A percentile compares a stretch with the other conserved stretches of the same genome.
Evolutionary conservation across 1,140 invertebrate species (phyloP).

Genomic region (Teleogryllus occipitalis): DNA sequence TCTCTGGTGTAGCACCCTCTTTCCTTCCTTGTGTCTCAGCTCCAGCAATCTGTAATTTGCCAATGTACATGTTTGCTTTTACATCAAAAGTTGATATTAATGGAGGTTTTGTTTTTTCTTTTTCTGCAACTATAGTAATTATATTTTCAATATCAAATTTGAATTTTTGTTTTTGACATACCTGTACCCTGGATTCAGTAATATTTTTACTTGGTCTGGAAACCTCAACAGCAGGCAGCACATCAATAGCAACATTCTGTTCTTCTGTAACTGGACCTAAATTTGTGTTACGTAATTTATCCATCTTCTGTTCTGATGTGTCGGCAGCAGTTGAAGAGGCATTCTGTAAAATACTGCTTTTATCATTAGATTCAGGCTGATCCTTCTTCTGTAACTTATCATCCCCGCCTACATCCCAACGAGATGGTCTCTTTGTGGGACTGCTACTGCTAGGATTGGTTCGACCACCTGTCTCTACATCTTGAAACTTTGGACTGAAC

Average conservation of each 20-base stretch:
- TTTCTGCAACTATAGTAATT: neutral
- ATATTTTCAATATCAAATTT: constrained; percentile 6
- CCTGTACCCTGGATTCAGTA: neutral
- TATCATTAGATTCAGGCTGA: neutral
- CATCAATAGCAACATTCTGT: too few species aligned
- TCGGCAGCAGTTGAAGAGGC: neutral
- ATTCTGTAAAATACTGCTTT: neutral
- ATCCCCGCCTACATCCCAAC: constrained; percentile 42
- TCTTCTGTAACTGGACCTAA: neutral
- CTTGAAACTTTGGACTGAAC: neutral
- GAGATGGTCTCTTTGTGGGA: constrained; percentile 31
- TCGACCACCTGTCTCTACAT: neutral
- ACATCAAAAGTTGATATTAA: neutral
- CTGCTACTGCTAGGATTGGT: neutral
- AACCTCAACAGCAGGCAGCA: too few species aligned
- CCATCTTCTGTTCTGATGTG: neutral
- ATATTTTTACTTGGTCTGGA: too few species aligned
- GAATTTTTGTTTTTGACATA: constrained; percentile 2
- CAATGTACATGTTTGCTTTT: neutral
- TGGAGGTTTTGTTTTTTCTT: neutral
- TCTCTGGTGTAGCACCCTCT: too few species aligned
- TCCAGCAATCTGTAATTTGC: neutral
- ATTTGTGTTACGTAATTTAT: neutral
- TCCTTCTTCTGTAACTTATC: neutral
- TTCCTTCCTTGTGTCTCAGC: neutral